Evolutionary conservation across 2,888 invertebrate genomes (phyloP).

Genomic region (Halictus ligatus): DNA sequence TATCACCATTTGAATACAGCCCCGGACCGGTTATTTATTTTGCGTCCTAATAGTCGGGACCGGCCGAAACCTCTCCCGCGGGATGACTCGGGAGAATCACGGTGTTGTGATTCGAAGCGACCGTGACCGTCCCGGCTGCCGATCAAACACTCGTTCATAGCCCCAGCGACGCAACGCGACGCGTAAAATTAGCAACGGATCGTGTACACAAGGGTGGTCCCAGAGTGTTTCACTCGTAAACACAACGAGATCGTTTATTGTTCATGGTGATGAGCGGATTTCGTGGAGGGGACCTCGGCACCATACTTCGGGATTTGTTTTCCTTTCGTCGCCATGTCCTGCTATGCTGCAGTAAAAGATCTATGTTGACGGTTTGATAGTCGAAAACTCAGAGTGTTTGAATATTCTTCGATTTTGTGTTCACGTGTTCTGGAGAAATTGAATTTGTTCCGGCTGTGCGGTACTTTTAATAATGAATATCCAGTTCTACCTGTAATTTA

Average conservation of each 20-base stretch:
- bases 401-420: too few species aligned
- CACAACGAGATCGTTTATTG: not conserved
- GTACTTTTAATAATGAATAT: too few species aligned
- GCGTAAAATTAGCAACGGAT: slow-evolving; percentile 4
- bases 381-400: too few species aligned
- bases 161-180: not conserved
- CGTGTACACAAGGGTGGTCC: not conserved
- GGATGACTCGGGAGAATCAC: slow-evolving; percentile 11
- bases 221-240: not conserved
- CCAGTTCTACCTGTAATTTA: too few species aligned
- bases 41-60: slow-evolving; percentile 27
- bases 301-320: not conserved
- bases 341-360: not conserved
- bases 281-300: not conserved
- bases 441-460: too few species aligned
- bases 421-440: too few species aligned
- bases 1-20: slow-evolving; percentile 41
- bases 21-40: slow-evolving; percentile 40
- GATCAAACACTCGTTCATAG: slow-evolving; percentile 1
- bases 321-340: not conserved
- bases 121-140: not conserved
- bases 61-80: not conserved
- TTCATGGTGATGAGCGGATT: not conserved
- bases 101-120: slow-evolving; percentile 27
- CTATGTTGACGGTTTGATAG: too few species aligned